Base-by-base conservation (phyloP, 2,113 vertebrate species). In the Cyprinodon tularosa region DNA sequence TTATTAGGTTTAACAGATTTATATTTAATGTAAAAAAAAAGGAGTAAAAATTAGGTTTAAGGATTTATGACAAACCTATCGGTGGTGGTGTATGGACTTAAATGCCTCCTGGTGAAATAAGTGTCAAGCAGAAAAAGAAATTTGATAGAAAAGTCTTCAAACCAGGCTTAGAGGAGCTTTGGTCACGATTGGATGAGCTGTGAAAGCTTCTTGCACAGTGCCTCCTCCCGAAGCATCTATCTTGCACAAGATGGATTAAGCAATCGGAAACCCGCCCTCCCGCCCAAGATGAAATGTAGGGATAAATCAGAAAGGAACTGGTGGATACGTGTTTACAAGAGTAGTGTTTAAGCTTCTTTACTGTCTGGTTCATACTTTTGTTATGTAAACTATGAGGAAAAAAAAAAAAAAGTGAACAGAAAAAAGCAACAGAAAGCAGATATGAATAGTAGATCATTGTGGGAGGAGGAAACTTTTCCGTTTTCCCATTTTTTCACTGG, bases 271-370 rank as follows among this genome's bases (percentile, higher is more conserved):
- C 36, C 77, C 48, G 29, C 29, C 29, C 29, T 29, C 29, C 29
- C 29, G 29, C 29, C 20, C 39, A 74, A 80, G 68, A 82, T 85
- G 62, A 83, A 62, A 72, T 77, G 67, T 68, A 22, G 22, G 47
- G 68, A 82, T 90, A 68, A 62, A 65, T 84, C 50, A 2, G 61
- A 59, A 70, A 57, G 77, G 45, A 73, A 72, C 48, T 39, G 70
- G 63, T 77, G 50, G 77, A 73, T 61, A 50, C 37, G 57, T 84
- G 73, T 75, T 77, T 76, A 63, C 76, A 73, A 77, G 68, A 62
- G 75, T 80, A 84, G 74, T 72, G 62, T 76, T 80, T 86, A 85
- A 90, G 87, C 83, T 83, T 87, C 85, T 84, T 84, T 88, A 66
- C 77, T 71, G 47, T 71, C 42, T 48, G 65, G 17, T 78, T 78